These are phyloP conservation scores for Sorex araneus DNA, from an alignment of 2,113 vertebrate species.

Conservation along the genomic window DNA sequence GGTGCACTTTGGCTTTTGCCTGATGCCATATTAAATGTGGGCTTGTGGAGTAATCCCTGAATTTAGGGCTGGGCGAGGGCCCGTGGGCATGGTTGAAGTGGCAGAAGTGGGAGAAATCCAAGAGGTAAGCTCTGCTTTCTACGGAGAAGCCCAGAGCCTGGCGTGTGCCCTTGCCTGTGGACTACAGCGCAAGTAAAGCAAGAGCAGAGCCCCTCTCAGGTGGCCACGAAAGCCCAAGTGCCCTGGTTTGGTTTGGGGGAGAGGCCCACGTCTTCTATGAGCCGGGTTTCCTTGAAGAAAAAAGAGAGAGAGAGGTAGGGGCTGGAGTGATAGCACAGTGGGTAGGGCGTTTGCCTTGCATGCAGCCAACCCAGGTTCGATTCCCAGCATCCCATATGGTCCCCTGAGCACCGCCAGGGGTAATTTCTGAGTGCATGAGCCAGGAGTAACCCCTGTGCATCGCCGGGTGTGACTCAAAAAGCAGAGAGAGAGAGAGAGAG, in stretches of 20 bases:
- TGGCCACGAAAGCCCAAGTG: not conserved
- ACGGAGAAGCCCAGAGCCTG: not conserved
- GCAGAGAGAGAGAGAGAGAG: not conserved
- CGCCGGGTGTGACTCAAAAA: too few species aligned
- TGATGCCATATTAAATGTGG: too few species aligned
- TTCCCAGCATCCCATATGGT: too few species aligned
- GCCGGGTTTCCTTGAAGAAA: not conserved
- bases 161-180: not conserved
- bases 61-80: not conserved
- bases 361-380: too few species aligned
- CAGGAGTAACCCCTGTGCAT: too few species aligned
- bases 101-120: not conserved
- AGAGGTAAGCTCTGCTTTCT: not conserved
- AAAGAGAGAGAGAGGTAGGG: not conserved
- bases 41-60: not conserved
- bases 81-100: fast-evolving
- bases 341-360: too few species aligned
- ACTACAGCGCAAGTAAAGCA: not conserved
- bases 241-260: conserved; percentile 26
- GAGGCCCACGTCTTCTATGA: not conserved
- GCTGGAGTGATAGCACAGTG: too few species aligned
- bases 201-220: not conserved
- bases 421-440: too few species aligned
- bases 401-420: too few species aligned
- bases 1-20: not conserved